phyloP scores from a whole-genome alignment of 2,797 vertebrate species.

The Mus minutoides region DNA sequence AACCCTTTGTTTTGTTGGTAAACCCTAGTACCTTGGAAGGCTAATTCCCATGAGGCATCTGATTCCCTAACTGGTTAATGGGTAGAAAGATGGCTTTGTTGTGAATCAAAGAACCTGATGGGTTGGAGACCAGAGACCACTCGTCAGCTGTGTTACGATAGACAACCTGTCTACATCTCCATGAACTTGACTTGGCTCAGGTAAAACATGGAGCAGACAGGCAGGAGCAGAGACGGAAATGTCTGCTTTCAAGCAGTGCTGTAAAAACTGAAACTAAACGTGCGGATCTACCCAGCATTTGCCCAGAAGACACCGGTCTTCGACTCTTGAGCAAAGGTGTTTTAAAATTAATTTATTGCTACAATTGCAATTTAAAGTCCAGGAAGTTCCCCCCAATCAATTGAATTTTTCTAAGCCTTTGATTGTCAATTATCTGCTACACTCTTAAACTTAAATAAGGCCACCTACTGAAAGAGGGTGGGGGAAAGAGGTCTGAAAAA shows the following conservation, averaged over 20 bases:
- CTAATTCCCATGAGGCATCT: background rate
- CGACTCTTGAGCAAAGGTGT: background rate
- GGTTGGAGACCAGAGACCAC: background rate
- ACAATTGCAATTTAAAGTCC: background rate
- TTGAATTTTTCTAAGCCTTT: background rate
- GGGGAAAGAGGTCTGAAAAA: background rate
- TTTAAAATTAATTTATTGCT: constrained; percentile 5
- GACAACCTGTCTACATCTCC: background rate
- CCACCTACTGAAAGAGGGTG: background rate
- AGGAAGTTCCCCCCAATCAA: background rate
- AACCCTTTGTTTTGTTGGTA: constrained; percentile 17
- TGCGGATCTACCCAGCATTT: background rate
- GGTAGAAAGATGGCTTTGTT: background rate
- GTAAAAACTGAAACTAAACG: background rate
- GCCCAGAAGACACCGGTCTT: background rate
- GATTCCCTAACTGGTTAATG: background rate
- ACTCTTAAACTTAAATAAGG: background rate
- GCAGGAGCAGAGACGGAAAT: background rate
- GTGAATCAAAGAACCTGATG: rapidly evolving
- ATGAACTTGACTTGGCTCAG: background rate
- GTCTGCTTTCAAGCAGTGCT: background rate
- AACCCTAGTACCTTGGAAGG: background rate
- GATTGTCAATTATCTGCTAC: background rate
- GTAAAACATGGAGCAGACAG: background rate
- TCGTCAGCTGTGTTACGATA: background rate